phyloP scores from a whole-genome alignment of 2,888 invertebrate species.

The Eupithecia inturbata region DNA sequence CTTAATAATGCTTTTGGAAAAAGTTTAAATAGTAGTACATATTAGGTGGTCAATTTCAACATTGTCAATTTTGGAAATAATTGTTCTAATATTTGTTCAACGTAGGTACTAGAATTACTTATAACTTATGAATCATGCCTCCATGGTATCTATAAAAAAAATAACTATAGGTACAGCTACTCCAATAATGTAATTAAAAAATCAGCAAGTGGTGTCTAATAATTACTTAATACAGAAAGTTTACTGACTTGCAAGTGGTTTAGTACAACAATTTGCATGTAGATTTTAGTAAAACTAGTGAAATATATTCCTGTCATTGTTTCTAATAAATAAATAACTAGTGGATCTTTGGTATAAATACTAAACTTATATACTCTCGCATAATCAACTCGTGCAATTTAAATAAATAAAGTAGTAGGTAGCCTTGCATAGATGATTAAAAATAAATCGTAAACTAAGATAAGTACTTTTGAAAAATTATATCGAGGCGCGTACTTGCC shows the following conservation, averaged over 20 bases:
- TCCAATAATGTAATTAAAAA: background rate
- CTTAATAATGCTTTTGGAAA: conserved; percentile 1
- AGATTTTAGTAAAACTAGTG: conserved; percentile 14
- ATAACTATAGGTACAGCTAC: background rate
- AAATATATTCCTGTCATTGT: conserved; percentile 39
- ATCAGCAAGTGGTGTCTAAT: background rate
- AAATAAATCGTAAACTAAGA: conserved; percentile 14
- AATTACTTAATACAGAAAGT: background rate
- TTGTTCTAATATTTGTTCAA: conserved; percentile 13
- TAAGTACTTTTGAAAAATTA: conserved; percentile 26
- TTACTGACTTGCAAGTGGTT: background rate
- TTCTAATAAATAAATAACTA: conserved; percentile 38
- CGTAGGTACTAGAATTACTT: background rate
- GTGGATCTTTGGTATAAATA: conserved; percentile 33
- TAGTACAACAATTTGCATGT: background rate
- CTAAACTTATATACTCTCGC: conserved; percentile 65
- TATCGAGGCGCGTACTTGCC: conserved; percentile 50
- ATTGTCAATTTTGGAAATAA: conserved; percentile 59
- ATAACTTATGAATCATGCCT: background rate
- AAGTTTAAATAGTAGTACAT: conserved; percentile 28
- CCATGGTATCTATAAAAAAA: background rate
- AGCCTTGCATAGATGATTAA: conserved; percentile 65
- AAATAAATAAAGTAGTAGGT: conserved; percentile 72
- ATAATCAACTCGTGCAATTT: conserved; percentile 83
- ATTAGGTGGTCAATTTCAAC: conserved; percentile 56